Evolutionary conservation across 2,888 invertebrate genomes (phyloP).

Genomic region (Ptilodon capucinus): DNA sequence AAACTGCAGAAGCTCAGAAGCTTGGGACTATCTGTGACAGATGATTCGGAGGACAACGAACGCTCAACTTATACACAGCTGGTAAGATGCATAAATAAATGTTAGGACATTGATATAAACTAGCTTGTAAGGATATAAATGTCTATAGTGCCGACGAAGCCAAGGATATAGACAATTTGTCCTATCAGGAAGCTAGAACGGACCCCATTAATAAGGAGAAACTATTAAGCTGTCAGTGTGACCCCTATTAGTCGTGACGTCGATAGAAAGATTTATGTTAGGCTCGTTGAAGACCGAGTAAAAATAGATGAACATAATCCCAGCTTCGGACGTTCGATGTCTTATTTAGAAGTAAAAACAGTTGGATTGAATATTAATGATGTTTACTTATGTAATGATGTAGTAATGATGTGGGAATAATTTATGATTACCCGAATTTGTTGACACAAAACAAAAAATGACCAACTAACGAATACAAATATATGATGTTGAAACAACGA

Average conservation of each 20-base stretch:
- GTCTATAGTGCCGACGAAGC: slow-evolving; percentile 12
- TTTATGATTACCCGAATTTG: too few species aligned
- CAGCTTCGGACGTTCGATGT: slow-evolving; percentile 23
- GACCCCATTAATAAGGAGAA: slow-evolving; percentile 64
- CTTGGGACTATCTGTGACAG: too few species aligned
- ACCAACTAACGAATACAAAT: too few species aligned
- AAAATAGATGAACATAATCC: slow-evolving; percentile 50
- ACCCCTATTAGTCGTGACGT: slow-evolving; percentile 61
- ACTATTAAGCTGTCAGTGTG: slow-evolving; percentile 75
- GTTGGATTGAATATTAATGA: slow-evolving; percentile 14
- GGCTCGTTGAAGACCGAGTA: slow-evolving; percentile 35
- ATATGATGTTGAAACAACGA: too few species aligned
- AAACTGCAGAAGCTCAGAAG: too few species aligned
- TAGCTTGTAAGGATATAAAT: slow-evolving; percentile 4
- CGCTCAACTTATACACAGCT: too few species aligned
- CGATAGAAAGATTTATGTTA: slow-evolving; percentile 67
- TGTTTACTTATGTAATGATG: slow-evolving; percentile 11
- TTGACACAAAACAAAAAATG: too few species aligned
- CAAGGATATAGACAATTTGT: slow-evolving; percentile 33
- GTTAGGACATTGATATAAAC: neutral
- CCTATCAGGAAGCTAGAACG: slow-evolving; percentile 44
- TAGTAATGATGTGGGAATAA: too few species aligned
- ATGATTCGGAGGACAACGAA: too few species aligned
- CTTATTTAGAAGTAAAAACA: slow-evolving; percentile 26
- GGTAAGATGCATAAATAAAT: too few species aligned